Conservation (phyloP, 2,797 vertebrate species). For the Aulostomus chinensis region DNA sequence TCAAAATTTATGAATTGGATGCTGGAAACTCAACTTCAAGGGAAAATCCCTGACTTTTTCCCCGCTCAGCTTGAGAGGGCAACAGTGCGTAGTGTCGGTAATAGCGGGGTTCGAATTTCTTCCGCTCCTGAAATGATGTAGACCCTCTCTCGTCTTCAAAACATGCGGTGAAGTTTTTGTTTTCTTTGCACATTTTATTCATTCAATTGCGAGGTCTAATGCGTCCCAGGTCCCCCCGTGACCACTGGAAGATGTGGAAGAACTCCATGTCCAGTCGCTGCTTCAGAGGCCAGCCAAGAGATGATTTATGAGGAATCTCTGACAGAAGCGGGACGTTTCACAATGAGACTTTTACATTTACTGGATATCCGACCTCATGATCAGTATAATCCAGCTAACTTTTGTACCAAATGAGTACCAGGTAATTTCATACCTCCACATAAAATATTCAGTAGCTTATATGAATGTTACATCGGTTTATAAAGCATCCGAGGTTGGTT, state of each 20-base stretch:
- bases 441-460: too few species aligned
- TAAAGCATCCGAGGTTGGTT: too few species aligned
- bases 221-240: constrained; percentile 4
- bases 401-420: too few species aligned
- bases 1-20: too few species aligned
- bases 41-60: not conserved
- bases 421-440: too few species aligned
- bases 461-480: too few species aligned
- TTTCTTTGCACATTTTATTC: constrained; percentile 13
- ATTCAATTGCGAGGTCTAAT: constrained; percentile 1
- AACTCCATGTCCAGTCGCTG: constrained; percentile 2
- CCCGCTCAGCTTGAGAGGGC: not conserved
- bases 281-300: constrained; percentile 5
- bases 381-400: too few species aligned
- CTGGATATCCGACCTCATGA: not conserved
- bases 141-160: not conserved
- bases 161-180: too few species aligned
- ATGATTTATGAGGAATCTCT: too few species aligned
- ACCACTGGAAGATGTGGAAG: constrained; percentile 1
- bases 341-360: not conserved
- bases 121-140: constrained; percentile 3
- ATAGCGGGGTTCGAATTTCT: not conserved
- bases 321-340: not conserved
- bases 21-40: too few species aligned
- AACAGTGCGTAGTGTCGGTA: not conserved